Evolutionary conservation across 2,888 invertebrate genomes (phyloP).

Genomic region (Corbicula japonica): DNA sequence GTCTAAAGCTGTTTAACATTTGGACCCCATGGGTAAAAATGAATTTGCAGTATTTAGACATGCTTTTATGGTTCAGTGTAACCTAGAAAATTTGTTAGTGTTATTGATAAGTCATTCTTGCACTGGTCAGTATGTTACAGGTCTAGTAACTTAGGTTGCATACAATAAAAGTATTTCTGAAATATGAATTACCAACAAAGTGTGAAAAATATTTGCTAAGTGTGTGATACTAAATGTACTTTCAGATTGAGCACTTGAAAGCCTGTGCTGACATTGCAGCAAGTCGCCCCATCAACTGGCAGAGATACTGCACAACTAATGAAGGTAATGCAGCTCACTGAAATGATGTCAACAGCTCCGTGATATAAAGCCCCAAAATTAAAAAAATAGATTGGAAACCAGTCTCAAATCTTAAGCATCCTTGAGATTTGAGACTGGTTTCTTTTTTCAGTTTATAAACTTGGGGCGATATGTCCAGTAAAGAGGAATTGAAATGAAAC

Average conservation of each 20-base stretch:
- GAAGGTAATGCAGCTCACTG: conserved; percentile 78
- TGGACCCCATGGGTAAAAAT: too few relatives aligned
- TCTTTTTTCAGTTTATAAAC: neutral
- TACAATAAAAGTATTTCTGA: neutral
- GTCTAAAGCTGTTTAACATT: too few relatives aligned
- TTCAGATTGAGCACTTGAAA: conserved; percentile 95
- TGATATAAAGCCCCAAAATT: too few relatives aligned
- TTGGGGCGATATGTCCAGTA: neutral
- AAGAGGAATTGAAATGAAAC: too few relatives aligned
- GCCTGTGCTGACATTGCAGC: conserved; percentile 97
- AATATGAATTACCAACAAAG: neutral
- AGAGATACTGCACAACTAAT: conserved; percentile 88
- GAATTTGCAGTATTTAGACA: neutral
- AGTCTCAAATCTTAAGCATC: neutral
- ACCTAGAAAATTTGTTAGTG: neutral
- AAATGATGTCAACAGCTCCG: too few relatives aligned
- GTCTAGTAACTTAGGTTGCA: neutral
- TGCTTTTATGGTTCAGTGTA: neutral
- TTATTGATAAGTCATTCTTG: neutral
- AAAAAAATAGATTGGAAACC: too few relatives aligned
- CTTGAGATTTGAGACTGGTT: neutral
- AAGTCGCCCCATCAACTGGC: conserved; percentile 97
- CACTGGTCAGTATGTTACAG: neutral
- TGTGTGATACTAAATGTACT: neutral
- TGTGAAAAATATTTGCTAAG: neutral